Percentiles rank a stretch among this genome's conserved stretches.
Conservation (phyloP, 2,888 invertebrate species). For the Isoperla grammatica region DNA sequence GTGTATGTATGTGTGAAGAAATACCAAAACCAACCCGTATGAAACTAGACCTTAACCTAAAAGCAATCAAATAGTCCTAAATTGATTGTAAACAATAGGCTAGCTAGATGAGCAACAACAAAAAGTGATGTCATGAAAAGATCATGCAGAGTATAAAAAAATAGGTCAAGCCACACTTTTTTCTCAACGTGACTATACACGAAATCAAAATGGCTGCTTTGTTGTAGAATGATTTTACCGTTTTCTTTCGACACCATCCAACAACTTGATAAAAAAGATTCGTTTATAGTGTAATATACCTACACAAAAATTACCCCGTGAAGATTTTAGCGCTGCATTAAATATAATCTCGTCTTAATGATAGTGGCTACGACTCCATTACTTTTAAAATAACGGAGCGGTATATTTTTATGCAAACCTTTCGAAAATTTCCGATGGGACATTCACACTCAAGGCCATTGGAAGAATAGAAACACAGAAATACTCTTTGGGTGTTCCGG, state of each 20-base stretch:
- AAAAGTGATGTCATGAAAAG: background rate
- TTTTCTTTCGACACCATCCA: background rate
- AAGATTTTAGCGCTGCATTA: too few relatives aligned
- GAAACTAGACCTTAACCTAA: background rate
- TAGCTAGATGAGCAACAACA: background rate
- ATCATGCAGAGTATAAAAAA: background rate
- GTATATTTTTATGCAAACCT: slow-evolving; percentile 26
- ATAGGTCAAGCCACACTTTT: background rate
- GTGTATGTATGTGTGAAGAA: too few relatives aligned
- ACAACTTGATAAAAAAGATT: background rate
- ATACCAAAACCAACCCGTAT: too few relatives aligned
- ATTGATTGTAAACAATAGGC: too few relatives aligned
- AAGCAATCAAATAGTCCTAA: background rate
- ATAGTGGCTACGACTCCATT: too few relatives aligned
- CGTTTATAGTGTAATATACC: background rate
- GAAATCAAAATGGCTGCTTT: background rate
- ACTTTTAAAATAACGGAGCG: background rate
- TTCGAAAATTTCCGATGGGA: slow-evolving; percentile 28
- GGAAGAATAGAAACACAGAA: background rate
- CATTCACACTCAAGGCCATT: slow-evolving; percentile 31
- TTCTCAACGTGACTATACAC: background rate
- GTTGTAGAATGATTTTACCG: background rate
- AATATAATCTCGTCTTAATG: too few relatives aligned
- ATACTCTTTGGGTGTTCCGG: too few relatives aligned
- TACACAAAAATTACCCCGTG: too few relatives aligned